A percentile compares a stretch with the other conserved stretches of the same genome.
Evolutionary conservation across 2,888 invertebrate species (phyloP).

Genomic region (Mesopsocus fuscifrons): DNA sequence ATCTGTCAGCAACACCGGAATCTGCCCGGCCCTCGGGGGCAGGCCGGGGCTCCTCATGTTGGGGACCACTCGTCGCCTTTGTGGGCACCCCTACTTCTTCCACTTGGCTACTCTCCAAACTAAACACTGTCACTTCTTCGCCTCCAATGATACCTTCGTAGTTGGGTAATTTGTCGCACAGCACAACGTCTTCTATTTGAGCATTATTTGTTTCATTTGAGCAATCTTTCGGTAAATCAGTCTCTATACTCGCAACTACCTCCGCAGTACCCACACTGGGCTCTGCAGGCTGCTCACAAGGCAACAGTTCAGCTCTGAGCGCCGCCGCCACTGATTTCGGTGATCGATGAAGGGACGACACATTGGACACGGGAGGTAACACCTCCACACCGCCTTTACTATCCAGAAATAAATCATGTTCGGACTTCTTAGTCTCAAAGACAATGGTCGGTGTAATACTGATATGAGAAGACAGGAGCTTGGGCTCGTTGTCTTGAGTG

Average conservation of each 20-base stretch:
- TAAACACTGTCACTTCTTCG: constrained; percentile 2
- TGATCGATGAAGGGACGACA: neutral
- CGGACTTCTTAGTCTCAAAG: neutral
- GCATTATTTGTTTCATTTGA: neutral
- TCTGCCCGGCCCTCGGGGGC: constrained; percentile 74
- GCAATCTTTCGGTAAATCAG: too few relatives aligned
- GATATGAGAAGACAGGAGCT: neutral
- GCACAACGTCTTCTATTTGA: neutral
- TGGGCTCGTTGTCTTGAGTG: neutral
- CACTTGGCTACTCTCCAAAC: neutral
- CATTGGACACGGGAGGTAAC: neutral
- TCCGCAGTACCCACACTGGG: neutral
- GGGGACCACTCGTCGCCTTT: constrained; percentile 14
- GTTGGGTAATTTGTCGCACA: neutral
- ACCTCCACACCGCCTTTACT: neutral
- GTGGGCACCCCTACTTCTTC: neutral
- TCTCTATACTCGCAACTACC: neutral
- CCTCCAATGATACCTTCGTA: constrained; percentile 1
- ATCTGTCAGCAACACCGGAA: too few relatives aligned
- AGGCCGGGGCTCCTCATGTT: constrained; percentile 23
- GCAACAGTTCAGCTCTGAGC: neutral
- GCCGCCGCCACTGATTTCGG: neutral
- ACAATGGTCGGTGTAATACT: neutral
- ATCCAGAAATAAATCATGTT: neutral
- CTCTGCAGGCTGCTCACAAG: neutral